Conservation (phyloP, 2,113 vertebrate genomes). For the Mirza zaza region DNA sequence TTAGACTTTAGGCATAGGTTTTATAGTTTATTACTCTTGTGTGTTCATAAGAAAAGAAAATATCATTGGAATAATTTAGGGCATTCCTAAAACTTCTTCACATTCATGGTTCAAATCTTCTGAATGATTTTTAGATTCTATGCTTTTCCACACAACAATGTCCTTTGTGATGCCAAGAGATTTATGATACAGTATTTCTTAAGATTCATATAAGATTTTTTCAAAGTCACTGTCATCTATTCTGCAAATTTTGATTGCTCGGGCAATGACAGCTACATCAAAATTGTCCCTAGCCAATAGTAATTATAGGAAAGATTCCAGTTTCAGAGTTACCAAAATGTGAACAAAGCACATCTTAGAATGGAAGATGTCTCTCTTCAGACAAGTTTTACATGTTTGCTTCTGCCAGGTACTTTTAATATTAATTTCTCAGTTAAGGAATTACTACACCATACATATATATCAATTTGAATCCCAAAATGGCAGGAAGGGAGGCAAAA, state of each 20-base stretch:
- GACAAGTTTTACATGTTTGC: not conserved
- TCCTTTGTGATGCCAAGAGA: not conserved
- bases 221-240: not conserved
- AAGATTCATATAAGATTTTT: not conserved
- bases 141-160: not conserved
- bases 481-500: not conserved
- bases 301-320: not conserved
- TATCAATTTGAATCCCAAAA: constrained; percentile 21
- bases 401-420: not conserved
- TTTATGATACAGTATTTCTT: not conserved
- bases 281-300: not conserved
- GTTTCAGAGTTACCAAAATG: not conserved
- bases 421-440: not conserved
- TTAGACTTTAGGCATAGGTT: not conserved
- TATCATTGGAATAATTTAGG: not conserved
- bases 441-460: not conserved
- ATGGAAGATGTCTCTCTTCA: not conserved
- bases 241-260: not conserved
- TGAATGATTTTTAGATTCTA: not conserved
- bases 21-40: not conserved
- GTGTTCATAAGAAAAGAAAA: not conserved
- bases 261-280: not conserved
- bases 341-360: not conserved
- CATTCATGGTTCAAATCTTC: not conserved
- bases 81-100: not conserved